phyloP scores from a whole-genome alignment of 2,113 vertebrate species.

The Herpailurus yagouaroundi region DNA sequence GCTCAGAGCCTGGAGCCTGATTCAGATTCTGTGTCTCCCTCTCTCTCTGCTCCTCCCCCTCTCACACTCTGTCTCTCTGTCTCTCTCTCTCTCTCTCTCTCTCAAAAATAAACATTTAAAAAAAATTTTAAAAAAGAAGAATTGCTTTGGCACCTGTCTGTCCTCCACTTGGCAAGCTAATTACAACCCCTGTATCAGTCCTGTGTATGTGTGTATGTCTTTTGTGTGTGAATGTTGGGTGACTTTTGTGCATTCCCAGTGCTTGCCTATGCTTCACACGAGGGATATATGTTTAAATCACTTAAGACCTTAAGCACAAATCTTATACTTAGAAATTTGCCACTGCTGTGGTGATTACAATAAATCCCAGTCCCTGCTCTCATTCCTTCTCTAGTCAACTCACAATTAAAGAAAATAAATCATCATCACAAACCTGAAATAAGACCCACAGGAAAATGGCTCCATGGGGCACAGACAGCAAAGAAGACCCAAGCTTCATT shows the following conservation, averaged over 20 bases:
- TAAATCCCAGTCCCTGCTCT: neutral
- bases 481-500: constrained; percentile 35
- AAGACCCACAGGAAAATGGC: constrained; percentile 39
- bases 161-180: neutral
- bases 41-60: no score
- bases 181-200: neutral
- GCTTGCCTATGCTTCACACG: neutral
- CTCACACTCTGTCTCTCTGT: no score
- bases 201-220: no score
- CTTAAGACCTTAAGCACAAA: neutral
- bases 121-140: neutral
- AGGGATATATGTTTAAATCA: neutral
- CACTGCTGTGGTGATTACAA: neutral
- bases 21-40: no score
- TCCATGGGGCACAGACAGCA: constrained; percentile 2
- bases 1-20: no score
- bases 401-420: constrained; percentile 42
- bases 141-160: neutral
- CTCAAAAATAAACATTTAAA: no score
- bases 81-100: no score
- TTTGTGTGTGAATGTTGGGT: neutral
- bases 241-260: neutral
- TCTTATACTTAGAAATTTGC: neutral
- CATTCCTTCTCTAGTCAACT: neutral
- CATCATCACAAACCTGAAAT: constrained; percentile 23